phyloP scores from a whole-genome alignment of 2,113 vertebrate genomes.

The Sisor rabdophorus region DNA sequence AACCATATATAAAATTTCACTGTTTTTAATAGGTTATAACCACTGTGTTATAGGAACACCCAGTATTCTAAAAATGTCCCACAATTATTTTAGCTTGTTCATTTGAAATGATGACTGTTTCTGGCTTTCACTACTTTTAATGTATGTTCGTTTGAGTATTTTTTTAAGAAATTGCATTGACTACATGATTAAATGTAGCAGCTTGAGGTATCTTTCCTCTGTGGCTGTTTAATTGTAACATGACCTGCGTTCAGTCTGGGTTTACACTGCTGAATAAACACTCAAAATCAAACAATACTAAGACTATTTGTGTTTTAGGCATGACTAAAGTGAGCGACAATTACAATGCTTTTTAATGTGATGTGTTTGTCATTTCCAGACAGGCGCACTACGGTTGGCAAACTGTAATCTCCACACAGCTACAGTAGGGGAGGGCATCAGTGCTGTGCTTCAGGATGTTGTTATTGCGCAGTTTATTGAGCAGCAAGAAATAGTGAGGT shows the following conservation, averaged over 20 bases:
- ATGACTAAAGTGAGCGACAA: neutral
- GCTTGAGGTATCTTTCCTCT: neutral
- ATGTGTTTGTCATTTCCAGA: constrained; percentile 66
- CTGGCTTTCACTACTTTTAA: neutral
- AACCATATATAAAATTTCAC: too few species aligned
- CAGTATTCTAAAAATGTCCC: too few species aligned
- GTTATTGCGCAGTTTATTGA: constrained; percentile 89
- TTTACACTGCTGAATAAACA: neutral
- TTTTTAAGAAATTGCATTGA: neutral
- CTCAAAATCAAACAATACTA: neutral
- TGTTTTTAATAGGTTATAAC: too few species aligned
- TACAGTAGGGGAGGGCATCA: constrained; percentile 91
- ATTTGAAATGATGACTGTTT: neutral
- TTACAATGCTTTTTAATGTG: neutral
- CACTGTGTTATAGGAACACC: too few species aligned
- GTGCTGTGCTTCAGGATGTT: constrained; percentile 87
- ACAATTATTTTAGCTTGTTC: neutral
- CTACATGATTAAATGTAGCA: neutral
- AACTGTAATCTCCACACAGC: constrained; percentile 97
- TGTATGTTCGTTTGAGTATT: neutral
- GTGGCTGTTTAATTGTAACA: neutral
- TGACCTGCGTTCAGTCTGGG: too few species aligned
- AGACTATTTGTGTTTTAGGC: neutral
- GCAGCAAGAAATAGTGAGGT: constrained; percentile 72
- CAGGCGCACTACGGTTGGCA: constrained; percentile 81